These are phyloP conservation scores for Lithobates sylvaticus DNA, from an alignment of 2,797 vertebrate genomes.

Conservation along the genomic window DNA sequence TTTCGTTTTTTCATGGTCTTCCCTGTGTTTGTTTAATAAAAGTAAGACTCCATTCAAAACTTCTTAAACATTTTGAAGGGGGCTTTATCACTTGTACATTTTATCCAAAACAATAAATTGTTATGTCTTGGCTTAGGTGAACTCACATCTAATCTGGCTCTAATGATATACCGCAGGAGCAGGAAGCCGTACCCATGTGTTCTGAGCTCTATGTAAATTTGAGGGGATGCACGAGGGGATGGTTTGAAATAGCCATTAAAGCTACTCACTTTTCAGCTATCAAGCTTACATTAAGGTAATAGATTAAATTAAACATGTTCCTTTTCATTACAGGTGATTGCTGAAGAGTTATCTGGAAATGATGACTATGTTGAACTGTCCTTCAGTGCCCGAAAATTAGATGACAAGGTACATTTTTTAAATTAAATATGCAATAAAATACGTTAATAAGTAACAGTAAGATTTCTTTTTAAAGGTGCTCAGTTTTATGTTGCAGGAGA, in stretches of 20 bases:
- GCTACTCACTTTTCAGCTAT: neutral
- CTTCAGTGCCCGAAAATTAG: slow-evolving; percentile 95
- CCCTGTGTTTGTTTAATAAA: too few relatives aligned
- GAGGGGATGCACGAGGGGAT: neutral
- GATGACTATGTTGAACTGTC: slow-evolving; percentile 97
- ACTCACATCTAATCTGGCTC: too few relatives aligned
- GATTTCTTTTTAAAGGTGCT: too few relatives aligned
- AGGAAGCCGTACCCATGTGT: too few relatives aligned
- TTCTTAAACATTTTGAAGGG: too few relatives aligned
- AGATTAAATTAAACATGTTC: slow-evolving; percentile 45
- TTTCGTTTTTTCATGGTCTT: too few relatives aligned
- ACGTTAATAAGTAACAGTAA: neutral
- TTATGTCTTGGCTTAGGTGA: too few relatives aligned
- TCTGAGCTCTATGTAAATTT: too few relatives aligned
- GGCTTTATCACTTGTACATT: too few relatives aligned
- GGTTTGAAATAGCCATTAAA: neutral
- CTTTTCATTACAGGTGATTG: slow-evolving; percentile 84
- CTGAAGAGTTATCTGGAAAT: slow-evolving; percentile 95
- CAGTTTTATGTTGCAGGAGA: too few relatives aligned
- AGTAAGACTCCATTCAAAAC: too few relatives aligned
- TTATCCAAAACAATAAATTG: too few relatives aligned
- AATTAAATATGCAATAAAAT: slow-evolving; percentile 63
- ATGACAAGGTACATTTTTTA: slow-evolving; percentile 90
- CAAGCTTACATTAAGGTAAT: neutral
- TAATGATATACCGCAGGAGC: neutral